phyloP scores from a whole-genome alignment of 1,140 invertebrate genomes.

The Bombus haemorrhoidalis region DNA sequence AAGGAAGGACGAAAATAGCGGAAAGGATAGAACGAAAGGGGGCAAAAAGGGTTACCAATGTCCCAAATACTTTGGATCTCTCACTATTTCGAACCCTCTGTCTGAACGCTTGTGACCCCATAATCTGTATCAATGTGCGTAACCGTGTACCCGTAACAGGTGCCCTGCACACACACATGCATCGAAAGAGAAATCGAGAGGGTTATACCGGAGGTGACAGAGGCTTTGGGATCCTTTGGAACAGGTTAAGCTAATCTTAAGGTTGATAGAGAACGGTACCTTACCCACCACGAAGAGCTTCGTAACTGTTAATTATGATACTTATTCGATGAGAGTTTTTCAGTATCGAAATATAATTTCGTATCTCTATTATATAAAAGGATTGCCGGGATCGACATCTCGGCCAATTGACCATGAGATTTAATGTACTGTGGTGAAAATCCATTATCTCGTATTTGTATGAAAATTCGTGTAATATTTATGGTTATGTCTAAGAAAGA shows the following conservation, averaged over 20 bases:
- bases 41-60: conserved; percentile 62
- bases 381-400: fast-evolving
- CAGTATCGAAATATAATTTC: neutral
- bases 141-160: conserved; percentile 61
- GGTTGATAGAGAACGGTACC: neutral
- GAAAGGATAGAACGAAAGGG: neutral
- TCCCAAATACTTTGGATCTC: conserved; percentile 53
- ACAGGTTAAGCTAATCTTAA: conserved; percentile 48
- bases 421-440: neutral
- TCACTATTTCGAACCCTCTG: conserved; percentile 74
- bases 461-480: fast-evolving
- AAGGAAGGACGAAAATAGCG: too few species aligned
- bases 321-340: neutral
- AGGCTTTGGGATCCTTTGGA: conserved; percentile 41
- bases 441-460: neutral
- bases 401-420: fast-evolving
- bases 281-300: conserved; percentile 17
- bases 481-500: too few species aligned
- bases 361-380: neutral
- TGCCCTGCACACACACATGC: conserved; percentile 15
- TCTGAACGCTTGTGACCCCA: conserved; percentile 49
- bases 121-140: conserved; percentile 37
- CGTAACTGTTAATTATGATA: neutral
- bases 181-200: conserved; percentile 36
- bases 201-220: conserved; percentile 40